Base-by-base conservation (phyloP, 2,888 invertebrate genomes). In the Cosmopolites sordidus region DNA sequence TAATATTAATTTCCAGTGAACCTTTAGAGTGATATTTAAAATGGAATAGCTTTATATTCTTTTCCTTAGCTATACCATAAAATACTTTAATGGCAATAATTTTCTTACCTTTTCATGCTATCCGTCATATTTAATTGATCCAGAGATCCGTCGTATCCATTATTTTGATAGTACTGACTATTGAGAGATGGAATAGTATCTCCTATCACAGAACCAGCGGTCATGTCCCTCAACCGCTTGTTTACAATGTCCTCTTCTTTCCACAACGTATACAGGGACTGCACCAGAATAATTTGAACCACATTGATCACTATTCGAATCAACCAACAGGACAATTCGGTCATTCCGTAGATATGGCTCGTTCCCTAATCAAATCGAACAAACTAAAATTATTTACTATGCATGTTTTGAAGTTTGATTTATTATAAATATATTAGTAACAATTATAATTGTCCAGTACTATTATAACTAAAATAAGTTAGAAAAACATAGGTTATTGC, bases 261-360 rank as follows among this genome's bases (percentile, higher is more conserved):
- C 79, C 79, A 79, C 17, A 72, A 66, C 16, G 76, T 68, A 63
- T 78, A 78, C 52, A 78, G 69, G 6, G 78, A 78, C 64, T 78
- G 77, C 30, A 79, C 74, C 58, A 78, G 73, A 30, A 79, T 67
- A 48, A 77, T 69, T 54, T 76, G 75, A 56, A 78, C 69, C 50
- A 75, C 73, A 62, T 74, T 76, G 27, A 73, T 70, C 22, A 75
- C 52, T 48, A 76, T 74, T 55, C 76, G 64, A 55, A 75, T 74
- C 16, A 76, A 64, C 76, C 78, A 78, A 59, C 76, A 77, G 9
- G 74, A 69, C 22, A 78, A 64, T 62, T 78, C 78, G 30, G 76
- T 77, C 51, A 76, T 67, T 2, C 78, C 78, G 57, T 77, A 76
- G 2, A 75, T 64, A 16, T 74, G 73, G 58, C 73, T 73, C 49